Evolutionary conservation across 2,113 vertebrate genomes (phyloP).

Genomic region (Zingel zingel): DNA sequence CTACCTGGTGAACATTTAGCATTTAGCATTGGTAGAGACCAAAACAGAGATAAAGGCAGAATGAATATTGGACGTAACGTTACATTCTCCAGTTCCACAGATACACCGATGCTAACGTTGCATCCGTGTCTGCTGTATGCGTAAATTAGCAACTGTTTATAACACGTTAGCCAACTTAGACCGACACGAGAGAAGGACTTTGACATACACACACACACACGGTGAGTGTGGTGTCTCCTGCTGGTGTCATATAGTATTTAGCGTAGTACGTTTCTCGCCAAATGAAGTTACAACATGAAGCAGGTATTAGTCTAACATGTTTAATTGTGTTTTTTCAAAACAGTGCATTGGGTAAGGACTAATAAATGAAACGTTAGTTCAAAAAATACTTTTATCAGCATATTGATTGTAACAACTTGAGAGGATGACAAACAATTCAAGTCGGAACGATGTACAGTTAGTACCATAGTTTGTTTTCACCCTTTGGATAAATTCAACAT

Average conservation of each 20-base stretch:
- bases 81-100: background rate
- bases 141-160: background rate
- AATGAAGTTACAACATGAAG: constrained; percentile 20
- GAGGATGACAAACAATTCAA: constrained; percentile 43
- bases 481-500: constrained; percentile 19
- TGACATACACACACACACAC: background rate
- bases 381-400: constrained; percentile 46
- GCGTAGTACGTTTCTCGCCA: background rate
- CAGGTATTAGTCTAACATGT: constrained; percentile 38
- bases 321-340: constrained; percentile 62
- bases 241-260: background rate
- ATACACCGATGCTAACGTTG: background rate
- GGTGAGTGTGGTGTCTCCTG: background rate
- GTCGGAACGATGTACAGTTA: constrained; percentile 22
- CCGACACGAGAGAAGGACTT: background rate
- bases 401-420: constrained; percentile 41
- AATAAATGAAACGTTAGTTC: constrained; percentile 50
- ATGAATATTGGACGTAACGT: background rate
- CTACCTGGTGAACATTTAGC: too few relatives aligned
- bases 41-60: background rate
- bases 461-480: background rate
- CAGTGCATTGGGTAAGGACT: constrained; percentile 47
- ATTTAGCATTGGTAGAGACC: background rate
- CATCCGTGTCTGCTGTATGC: background rate
- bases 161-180: background rate